phyloP scores from a whole-genome alignment of 2,113 vertebrate species.

The Gallinago undulata region DNA sequence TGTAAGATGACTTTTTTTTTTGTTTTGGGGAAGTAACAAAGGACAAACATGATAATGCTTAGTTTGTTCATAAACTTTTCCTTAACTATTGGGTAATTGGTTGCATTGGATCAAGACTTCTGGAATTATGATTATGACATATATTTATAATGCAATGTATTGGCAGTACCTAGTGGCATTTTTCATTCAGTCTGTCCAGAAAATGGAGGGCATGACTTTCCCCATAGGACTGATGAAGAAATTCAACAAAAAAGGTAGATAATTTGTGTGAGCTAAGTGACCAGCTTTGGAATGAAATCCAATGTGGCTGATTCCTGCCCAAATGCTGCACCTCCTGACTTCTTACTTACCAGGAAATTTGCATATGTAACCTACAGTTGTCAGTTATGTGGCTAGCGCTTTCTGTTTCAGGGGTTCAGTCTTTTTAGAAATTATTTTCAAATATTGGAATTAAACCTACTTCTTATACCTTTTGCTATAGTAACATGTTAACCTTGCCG shows the following conservation, averaged over 20 bases:
- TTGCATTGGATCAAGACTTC: not conserved
- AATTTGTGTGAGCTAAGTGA: not conserved
- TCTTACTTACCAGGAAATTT: not conserved
- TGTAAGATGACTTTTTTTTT: not conserved
- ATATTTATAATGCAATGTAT: not conserved
- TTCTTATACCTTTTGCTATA: not conserved
- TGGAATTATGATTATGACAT: not conserved
- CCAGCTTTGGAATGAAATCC: not conserved
- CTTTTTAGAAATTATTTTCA: not conserved
- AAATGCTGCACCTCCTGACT: not conserved
- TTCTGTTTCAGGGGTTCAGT: not conserved
- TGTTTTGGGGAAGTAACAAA: not conserved
- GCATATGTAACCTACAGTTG: not conserved
- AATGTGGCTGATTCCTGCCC: not conserved
- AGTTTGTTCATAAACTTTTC: not conserved
- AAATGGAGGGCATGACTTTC: not conserved
- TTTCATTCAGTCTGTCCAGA: not conserved
- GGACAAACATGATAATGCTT: not conserved
- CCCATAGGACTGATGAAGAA: not conserved
- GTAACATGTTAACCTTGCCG: not conserved
- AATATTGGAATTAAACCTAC: not conserved
- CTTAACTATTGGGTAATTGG: not conserved
- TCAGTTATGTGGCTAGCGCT: not conserved
- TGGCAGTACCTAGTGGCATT: not conserved
- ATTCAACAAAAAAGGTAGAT: not conserved